These are phyloP conservation scores for Vidua macroura DNA, from an alignment of 2,113 vertebrate genomes.

Conservation along the genomic window DNA sequence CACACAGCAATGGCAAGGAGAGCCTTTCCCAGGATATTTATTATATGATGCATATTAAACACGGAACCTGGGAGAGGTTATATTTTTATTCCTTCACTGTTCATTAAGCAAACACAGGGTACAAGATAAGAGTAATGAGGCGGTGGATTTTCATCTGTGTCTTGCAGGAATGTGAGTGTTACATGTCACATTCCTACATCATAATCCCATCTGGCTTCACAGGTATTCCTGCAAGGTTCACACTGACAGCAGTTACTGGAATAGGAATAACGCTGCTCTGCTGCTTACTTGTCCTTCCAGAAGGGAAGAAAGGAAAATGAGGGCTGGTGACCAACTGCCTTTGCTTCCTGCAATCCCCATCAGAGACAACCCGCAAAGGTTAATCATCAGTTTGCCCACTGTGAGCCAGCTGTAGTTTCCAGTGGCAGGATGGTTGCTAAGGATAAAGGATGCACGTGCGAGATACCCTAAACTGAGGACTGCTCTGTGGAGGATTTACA, in stretches of 20 bases:
- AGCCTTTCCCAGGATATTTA: neutral
- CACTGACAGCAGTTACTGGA: neutral
- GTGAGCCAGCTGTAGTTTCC: neutral
- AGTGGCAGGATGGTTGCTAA: neutral
- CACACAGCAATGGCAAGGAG: neutral
- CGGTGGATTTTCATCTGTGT: neutral
- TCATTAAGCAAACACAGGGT: slow-evolving; percentile 34
- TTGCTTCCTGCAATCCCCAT: neutral
- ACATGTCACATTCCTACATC: fast-evolving
- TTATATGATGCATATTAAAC: neutral
- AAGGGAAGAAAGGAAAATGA: neutral
- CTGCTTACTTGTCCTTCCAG: neutral
- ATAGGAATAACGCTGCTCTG: neutral
- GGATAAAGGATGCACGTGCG: neutral
- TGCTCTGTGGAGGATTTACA: neutral
- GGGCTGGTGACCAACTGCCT: neutral
- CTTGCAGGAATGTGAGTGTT: neutral
- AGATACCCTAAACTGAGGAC: neutral
- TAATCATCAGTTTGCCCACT: neutral
- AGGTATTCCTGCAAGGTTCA: neutral
- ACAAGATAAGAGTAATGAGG: neutral
- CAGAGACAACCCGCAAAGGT: neutral
- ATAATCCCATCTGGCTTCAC: fast-evolving
- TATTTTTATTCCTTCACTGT: neutral
- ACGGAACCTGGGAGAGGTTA: neutral